Percentiles rank a stretch among this genome's conserved stretches.
These are phyloP conservation scores for Thera obeliscata DNA, from an alignment of 2,888 invertebrate species.

Conservation along the genomic window DNA sequence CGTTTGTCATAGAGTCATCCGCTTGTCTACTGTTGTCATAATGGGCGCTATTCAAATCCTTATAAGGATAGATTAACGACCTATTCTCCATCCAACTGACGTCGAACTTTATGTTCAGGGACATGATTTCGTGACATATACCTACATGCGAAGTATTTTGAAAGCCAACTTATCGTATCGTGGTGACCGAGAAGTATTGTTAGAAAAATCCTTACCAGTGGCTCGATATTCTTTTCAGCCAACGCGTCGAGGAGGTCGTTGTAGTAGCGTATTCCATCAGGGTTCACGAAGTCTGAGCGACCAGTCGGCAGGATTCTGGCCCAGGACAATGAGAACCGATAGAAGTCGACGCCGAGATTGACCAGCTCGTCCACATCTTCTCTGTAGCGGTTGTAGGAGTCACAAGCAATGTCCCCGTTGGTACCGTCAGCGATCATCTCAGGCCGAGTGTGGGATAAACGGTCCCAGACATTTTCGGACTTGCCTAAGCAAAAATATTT, in stretches of 20 bases:
- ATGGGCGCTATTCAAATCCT: neutral
- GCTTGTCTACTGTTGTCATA: neutral
- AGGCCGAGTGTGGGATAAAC: slow-evolving; percentile 77
- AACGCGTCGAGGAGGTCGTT: slow-evolving; percentile 86
- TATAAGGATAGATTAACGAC: neutral
- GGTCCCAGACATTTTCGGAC: slow-evolving; percentile 87
- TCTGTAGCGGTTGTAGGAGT: slow-evolving; percentile 87
- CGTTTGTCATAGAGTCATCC: neutral
- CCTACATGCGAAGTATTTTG: no score
- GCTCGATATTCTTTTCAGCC: slow-evolving; percentile 85
- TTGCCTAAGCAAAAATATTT: slow-evolving; percentile 70
- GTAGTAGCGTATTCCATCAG: slow-evolving; percentile 87
- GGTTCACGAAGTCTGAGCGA: slow-evolving; percentile 80
- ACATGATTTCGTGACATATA: neutral
- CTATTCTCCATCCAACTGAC: neutral
- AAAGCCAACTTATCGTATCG: neutral
- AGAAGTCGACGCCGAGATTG: slow-evolving; percentile 83
- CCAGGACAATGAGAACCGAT: slow-evolving; percentile 86
- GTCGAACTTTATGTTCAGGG: neutral
- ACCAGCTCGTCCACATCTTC: slow-evolving; percentile 83
- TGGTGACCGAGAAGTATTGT: neutral
- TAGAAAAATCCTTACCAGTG: slow-evolving; percentile 69
- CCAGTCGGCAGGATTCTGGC: slow-evolving; percentile 86
- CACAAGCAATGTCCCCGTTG: slow-evolving; percentile 88
- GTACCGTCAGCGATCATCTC: slow-evolving; percentile 85